phyloP scores from a whole-genome alignment of 2,888 invertebrate species.

The Apoderus coryli region DNA sequence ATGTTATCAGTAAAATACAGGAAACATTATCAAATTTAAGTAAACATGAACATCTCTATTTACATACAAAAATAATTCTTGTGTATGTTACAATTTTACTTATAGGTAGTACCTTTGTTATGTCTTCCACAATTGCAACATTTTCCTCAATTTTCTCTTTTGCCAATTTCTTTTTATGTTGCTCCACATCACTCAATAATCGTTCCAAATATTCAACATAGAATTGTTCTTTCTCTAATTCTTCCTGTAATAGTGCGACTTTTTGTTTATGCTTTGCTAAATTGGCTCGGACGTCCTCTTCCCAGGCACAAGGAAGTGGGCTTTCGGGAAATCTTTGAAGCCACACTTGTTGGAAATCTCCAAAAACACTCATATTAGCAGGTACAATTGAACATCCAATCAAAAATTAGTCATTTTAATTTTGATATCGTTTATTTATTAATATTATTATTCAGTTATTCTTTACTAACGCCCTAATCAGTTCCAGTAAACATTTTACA shows the following conservation, averaged over 20 bases:
- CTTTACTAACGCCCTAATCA: too few species aligned
- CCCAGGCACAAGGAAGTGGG: constrained; percentile 82
- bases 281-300: constrained; percentile 83
- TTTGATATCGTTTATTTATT: too few species aligned
- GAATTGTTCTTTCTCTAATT: constrained; percentile 79
- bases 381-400: too few species aligned
- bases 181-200: constrained; percentile 71
- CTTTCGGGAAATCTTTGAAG: constrained; percentile 82
- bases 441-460: too few species aligned
- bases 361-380: constrained; percentile 76
- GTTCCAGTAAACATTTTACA: too few species aligned
- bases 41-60: not conserved
- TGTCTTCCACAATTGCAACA: constrained; percentile 24
- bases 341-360: constrained; percentile 86
- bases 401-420: too few species aligned
- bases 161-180: constrained; percentile 50
- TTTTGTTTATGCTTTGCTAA: constrained; percentile 79
- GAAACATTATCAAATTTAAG: constrained; percentile 1
- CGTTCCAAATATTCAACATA: constrained; percentile 82
- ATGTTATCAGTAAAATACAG: too few species aligned
- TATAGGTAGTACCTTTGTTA: constrained; percentile 27
- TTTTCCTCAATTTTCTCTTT: constrained; percentile 20
- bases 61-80: not conserved
- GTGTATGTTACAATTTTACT: constrained; percentile 23
- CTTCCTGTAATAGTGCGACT: constrained; percentile 66